Evolutionary conservation across 2,888 invertebrate species (phyloP).

Genomic region (Ectropis crepuscularia): DNA sequence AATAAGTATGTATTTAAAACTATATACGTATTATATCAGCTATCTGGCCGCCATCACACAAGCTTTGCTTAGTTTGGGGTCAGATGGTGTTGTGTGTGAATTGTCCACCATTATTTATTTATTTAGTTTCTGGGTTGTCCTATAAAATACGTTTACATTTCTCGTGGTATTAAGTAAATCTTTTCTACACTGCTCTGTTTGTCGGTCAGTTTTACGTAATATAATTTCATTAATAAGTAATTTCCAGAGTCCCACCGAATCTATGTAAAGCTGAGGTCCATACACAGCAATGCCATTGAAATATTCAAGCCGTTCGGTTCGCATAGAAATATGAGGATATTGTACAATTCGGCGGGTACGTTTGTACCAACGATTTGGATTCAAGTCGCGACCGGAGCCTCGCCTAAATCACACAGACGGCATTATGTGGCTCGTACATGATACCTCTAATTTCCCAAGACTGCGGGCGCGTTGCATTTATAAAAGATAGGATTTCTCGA

Average conservation of each 20-base stretch:
- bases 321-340: constrained; percentile 55
- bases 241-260: neutral
- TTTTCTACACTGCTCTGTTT: too few relatives aligned
- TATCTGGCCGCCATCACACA: too few relatives aligned
- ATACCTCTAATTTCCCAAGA: constrained; percentile 51
- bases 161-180: too few relatives aligned
- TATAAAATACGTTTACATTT: too few relatives aligned
- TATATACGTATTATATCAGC: too few relatives aligned
- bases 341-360: constrained; percentile 49
- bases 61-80: too few relatives aligned
- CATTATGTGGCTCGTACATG: constrained; percentile 42
- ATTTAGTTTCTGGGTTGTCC: too few relatives aligned
- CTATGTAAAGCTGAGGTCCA: constrained; percentile 33
- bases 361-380: constrained; percentile 59
- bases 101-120: too few relatives aligned
- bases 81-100: too few relatives aligned
- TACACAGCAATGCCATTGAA: constrained; percentile 43
- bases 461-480: constrained; percentile 35
- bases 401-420: constrained; percentile 54
- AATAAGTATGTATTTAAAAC: too few relatives aligned
- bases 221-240: neutral
- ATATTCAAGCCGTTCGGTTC: constrained; percentile 48
- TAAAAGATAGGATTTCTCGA: constrained; percentile 36
- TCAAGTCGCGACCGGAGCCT: constrained; percentile 55
- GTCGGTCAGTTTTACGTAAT: too few relatives aligned